Conservation (phyloP, 1,140 invertebrate genomes). For the Medauroidea extradentata region DNA sequence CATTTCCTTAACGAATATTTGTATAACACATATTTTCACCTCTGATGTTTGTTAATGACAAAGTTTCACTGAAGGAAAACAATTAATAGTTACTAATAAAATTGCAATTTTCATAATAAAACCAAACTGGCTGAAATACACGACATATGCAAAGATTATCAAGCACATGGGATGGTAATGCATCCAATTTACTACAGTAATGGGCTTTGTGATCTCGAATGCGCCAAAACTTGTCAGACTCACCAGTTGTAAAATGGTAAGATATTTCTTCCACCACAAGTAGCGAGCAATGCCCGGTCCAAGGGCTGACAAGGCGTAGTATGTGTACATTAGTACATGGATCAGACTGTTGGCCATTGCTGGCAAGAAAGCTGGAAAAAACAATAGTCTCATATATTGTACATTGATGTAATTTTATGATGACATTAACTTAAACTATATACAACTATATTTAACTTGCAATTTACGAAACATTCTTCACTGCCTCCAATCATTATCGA, state of each 20-base stretch:
- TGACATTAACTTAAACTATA: no score
- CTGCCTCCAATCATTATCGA: no score
- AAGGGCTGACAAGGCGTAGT: constrained; percentile 81
- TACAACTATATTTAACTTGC: no score
- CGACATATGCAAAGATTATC: background rate
- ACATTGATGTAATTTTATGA: no score
- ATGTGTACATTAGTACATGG: constrained; percentile 91
- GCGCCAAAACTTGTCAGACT: constrained; percentile 14
- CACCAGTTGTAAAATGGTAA: constrained; percentile 76
- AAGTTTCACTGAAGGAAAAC: no score
- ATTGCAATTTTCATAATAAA: background rate
- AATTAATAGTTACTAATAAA: background rate
- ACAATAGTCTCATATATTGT: no score
- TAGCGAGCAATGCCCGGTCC: constrained; percentile 74
- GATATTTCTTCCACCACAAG: constrained; percentile 93
- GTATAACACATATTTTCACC: no score
- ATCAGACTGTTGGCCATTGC: constrained; percentile 88
- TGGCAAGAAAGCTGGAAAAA: constrained; percentile 77
- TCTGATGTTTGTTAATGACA: no score
- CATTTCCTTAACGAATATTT: no score
- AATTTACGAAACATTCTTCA: no score
- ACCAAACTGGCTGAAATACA: background rate
- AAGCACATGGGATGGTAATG: background rate
- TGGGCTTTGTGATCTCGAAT: background rate
- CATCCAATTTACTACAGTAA: background rate